Percentiles rank a stretch among this genome's conserved stretches.
Conservation (phyloP, 2,797 vertebrate genomes). For the Brotogeris chrysoptera region DNA sequence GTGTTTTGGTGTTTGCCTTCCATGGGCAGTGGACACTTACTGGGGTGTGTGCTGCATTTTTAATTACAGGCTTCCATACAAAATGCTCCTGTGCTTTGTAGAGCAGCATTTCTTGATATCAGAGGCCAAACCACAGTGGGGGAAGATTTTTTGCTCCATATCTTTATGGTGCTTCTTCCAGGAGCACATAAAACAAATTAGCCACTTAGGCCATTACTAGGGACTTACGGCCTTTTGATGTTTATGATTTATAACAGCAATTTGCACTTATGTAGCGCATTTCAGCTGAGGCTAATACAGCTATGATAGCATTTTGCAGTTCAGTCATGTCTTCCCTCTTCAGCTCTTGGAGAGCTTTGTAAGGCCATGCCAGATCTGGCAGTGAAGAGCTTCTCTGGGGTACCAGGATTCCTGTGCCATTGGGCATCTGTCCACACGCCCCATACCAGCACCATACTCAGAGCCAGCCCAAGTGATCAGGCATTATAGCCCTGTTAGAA, state of each 20-base stretch:
- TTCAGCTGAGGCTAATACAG: background rate
- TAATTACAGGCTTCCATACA: background rate
- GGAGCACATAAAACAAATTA: constrained; percentile 70
- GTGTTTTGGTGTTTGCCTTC: background rate
- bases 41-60: background rate
- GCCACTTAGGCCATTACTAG: constrained; percentile 72
- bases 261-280: constrained; percentile 50
- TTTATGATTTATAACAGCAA: constrained; percentile 69
- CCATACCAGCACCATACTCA: background rate
- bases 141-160: constrained; percentile 13
- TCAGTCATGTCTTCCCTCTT: background rate
- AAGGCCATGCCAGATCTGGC: background rate
- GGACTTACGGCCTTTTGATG: constrained; percentile 68
- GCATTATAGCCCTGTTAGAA: accelerated
- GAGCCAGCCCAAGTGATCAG: accelerated
- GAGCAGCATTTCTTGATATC: background rate
- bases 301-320: constrained; percentile 8
- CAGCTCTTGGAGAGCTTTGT: background rate
- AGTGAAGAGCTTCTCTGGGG: background rate
- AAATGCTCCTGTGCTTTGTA: background rate
- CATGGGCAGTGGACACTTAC: background rate
- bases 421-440: background rate
- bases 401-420: background rate
- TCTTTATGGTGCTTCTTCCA: constrained; percentile 53
- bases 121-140: constrained; percentile 20